Evolutionary conservation across 2,113 vertebrate genomes (phyloP), one percentile per base, ranked within the genome.

Genomic region (Atractosteus spatula): DNA sequence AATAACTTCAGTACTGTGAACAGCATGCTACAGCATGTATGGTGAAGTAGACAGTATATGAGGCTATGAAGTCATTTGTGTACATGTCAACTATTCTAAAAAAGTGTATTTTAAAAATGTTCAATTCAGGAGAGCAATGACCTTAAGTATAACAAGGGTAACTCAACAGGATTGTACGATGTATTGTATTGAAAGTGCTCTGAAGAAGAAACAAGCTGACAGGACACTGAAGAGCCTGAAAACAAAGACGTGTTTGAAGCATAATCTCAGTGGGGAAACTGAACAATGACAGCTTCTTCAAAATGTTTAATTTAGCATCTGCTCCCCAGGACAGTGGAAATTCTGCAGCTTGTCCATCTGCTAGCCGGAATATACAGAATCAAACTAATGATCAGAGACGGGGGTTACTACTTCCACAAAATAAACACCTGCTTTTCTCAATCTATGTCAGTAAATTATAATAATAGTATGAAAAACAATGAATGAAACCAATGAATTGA

Each of bases 191-290:
- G 16, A 10, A 55, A 72, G 41, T 8, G 14, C 3, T 63, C 51
- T 56, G 71, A 65, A 43, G 62, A 59, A 66, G 6, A 65, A 54
- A 42, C 29, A 55, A 64, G 17, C 64, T 72, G 71, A 72, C 71
- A 72, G 55, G 45, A 51, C 5, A 51, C 47, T 2, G 47, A 51
- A 51, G 47, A 10, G 29, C 51, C 62, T 71, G 70, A 55, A 66
- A 64, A 51, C 61, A 72, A 41, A 65, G 54, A 66, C 55, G 29
- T 47, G 63, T 65, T 72, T 63, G 47, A 64, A 65, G 51, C 42
- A n/a, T 7, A 47, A 55, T 41, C 11, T 56, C 71, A 56, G 71
- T 63, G 64, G 62, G 29, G 62, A 65, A 29, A 66, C 29, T 55
- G 62, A 13, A 72, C 47, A 72, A 72, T 55, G 62, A 56, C 71